Base-by-base conservation (phyloP, 2,888 invertebrate species). In the Sarcophaga carnaria region DNA sequence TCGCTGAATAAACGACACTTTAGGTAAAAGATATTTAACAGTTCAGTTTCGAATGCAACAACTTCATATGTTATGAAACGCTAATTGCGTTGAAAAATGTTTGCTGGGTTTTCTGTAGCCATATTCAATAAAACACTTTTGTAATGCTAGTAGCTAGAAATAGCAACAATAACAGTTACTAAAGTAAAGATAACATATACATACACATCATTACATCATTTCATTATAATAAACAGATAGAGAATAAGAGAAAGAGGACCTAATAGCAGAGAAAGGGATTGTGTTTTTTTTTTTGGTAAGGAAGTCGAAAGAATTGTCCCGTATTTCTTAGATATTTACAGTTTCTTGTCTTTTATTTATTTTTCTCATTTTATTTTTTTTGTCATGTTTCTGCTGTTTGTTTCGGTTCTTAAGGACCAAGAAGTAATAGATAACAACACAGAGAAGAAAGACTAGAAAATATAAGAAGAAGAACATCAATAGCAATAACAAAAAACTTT, bases 401-500 rank as follows among this genome's bases (percentile, higher is more conserved):
- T 67, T 67, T 54, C 78, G 45, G 11, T 49, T 37, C 17, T 67
- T 27, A 70, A 79, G 45, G 70, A 79, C 10, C 60, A 60, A 80
- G 47, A 47, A 67, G 64, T 27, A 71, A 76, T 76, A 80, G 84
- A 84, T 80, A 81, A 70, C 78, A 79, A 62, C 45, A 66, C 37
- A 72, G 27, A 27, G 59, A 59, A 71, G 17, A 71, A 49, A 62
- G 14, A 63, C 70, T 49, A 70, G 59, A 76, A 70, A 66, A 79
- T 83, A 83, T 67, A 83, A 77, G 37, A 37, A 37, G 37, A 83
- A 78, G 37, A 77, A 69, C 69, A 78, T 82, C 75, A 82, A 66
- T 60, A 83, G 76, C 70, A 84, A 76, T 84, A 81, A 87, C 82
- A 75, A 81, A 79, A 54, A 87, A 82, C 84, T 87, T 54, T 87